Evolutionary conservation across 1,140 invertebrate genomes (phyloP).

Genomic region (Rhopalosiphum maidis): DNA sequence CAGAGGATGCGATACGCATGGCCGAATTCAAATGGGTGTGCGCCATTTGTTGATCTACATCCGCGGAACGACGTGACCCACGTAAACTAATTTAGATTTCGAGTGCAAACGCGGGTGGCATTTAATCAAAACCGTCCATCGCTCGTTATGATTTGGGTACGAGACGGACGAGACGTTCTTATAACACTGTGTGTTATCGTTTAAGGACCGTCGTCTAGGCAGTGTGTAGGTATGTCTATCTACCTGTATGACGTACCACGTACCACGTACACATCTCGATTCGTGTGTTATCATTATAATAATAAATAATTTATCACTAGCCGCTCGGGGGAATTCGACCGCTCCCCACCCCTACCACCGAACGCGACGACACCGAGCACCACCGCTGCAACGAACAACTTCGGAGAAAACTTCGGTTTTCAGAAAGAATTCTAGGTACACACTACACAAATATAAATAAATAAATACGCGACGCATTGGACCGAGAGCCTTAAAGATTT

Average conservation of each 20-base stretch:
- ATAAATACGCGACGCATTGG: not conserved
- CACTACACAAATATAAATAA: not conserved
- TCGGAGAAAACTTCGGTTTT: not conserved
- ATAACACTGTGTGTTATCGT: not conserved
- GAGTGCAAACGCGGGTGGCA: not conserved
- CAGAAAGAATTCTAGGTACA: not conserved
- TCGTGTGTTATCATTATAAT: not conserved
- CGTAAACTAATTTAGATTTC: not conserved
- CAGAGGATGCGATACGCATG: not conserved
- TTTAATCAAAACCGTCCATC: not conserved
- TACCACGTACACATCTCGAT: not conserved
- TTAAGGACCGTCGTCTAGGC: not conserved
- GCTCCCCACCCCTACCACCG: no score
- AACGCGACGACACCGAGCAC: no score
- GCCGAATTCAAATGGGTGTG: slow-evolving; percentile 7
- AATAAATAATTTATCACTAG: not conserved
- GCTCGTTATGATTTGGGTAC: not conserved
- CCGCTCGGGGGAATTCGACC: not conserved
- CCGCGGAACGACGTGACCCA: not conserved
- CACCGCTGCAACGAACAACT: no score
- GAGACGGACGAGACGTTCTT: not conserved
- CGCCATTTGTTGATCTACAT: not conserved
- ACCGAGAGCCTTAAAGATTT: not conserved
- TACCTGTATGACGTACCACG: no score
- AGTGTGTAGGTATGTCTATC: not conserved